Base-by-base conservation (phyloP, 2,797 vertebrate genomes). In the Eulemur mongoz region DNA sequence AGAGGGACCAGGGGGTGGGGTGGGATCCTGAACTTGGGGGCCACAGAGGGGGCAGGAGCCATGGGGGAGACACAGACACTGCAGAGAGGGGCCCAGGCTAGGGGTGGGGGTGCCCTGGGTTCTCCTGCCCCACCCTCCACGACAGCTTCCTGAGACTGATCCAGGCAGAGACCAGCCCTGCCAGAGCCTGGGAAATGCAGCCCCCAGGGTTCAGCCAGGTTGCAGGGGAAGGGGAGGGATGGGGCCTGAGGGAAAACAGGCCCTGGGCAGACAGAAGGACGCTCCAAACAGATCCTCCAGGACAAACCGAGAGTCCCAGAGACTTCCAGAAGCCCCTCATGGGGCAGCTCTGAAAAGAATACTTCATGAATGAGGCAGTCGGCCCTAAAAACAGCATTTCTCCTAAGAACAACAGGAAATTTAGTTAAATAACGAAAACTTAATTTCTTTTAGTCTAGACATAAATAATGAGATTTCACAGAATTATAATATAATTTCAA, bases 381-480 rank as follows among this genome's bases (percentile, higher is more conserved):
- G 2, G 38, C 35, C 35, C 38, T 32, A 5, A 73, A 87, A 69
- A 30, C 52, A 43, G 43, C 43, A 23, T 52, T 79, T 22, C 38
- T 52, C n/a, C 17, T 17, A 14, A 80, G 23, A n/a, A 50, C 61
- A 43, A n/a, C 4, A 61, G 76, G 67, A 76, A 92, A 87, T 22
- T 30, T n/a, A 69, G 59, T 67, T 81, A 76, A 69, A 27, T 67
- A 40, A 75, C 32, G 45, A 48, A 20, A 45, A 83, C 32, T 70
- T 52, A n/a, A 79, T n/a, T 52, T 59, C 57, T 63, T 25, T 22
- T 6, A 15, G 40, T 82, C 67, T 81, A 40, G 40, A 90, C 67
- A n/a, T 8, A 73, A 91, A 40, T 20, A 81, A 93, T n/a, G 67
- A 78, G 79, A 83, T 85, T 79, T 61, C 67, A 32, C 61, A 65